A percentile compares a stretch with the other conserved stretches of the same genome.
Evolutionary conservation across 2,113 vertebrate genomes (phyloP).

Genomic region (Mus spicilegus): DNA sequence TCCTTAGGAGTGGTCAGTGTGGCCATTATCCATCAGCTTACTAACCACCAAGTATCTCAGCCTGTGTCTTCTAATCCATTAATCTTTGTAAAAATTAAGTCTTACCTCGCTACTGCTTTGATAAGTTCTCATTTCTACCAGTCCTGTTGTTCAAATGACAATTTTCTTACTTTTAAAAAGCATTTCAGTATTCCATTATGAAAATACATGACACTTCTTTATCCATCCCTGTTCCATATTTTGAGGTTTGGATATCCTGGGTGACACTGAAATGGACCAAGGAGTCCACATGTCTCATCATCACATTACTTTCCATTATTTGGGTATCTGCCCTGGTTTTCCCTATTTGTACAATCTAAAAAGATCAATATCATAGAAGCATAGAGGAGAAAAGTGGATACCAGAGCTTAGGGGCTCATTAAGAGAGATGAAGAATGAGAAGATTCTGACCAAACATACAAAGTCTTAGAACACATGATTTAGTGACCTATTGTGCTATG

Average conservation of each 20-base stretch:
- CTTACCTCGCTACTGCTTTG: background rate
- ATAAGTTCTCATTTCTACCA: background rate
- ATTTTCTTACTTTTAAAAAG: background rate
- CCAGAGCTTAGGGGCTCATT: no score
- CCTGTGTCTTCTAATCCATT: background rate
- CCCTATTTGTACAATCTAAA: background rate
- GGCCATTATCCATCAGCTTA: background rate
- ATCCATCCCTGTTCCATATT: no score
- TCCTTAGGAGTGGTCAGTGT: background rate
- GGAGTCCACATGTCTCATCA: background rate
- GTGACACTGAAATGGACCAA: background rate
- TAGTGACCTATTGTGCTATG: background rate
- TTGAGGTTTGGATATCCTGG: background rate
- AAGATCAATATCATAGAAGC: background rate
- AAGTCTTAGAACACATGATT: background rate
- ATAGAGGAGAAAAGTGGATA: background rate
- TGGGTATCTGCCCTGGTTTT: background rate
- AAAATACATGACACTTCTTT: background rate
- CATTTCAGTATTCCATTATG: background rate
- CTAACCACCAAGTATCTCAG: background rate
- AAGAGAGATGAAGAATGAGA: background rate
- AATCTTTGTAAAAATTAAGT: conserved; percentile 18
- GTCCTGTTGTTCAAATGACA: background rate
- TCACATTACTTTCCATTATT: no score
- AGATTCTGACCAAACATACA: no score